phyloP scores from a whole-genome alignment of 2,797 vertebrate genomes.

The Enteromius viviparus region DNA sequence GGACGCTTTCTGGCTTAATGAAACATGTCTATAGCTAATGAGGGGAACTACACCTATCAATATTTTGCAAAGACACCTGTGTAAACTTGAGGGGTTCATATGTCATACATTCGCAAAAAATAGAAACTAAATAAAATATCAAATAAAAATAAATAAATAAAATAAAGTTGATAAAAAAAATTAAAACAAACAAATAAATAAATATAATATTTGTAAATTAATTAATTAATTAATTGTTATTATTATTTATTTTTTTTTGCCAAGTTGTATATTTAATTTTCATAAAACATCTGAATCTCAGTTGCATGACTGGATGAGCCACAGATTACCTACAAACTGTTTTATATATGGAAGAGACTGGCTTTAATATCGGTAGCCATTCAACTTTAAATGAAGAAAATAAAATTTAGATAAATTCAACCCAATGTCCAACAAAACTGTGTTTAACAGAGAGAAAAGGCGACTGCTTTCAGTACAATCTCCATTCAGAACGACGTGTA shows the following conservation, averaged over 20 bases:
- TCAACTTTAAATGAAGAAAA: not conserved
- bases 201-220: too few relatives aligned
- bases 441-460: conserved; percentile 39
- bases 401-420: not conserved
- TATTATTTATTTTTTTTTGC: too few relatives aligned
- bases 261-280: not conserved
- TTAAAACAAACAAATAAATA: too few relatives aligned
- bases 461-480: conserved; percentile 30
- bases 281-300: not conserved
- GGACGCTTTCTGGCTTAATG: not conserved
- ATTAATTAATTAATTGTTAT: too few relatives aligned
- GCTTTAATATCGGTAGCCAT: conserved; percentile 1
- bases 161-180: too few relatives aligned
- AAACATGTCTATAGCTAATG: not conserved
- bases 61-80: not conserved
- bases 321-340: not conserved
- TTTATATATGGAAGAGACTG: not conserved
- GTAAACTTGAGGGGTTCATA: not conserved
- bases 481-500: conserved; percentile 22
- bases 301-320: not conserved
- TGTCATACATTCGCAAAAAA: not conserved
- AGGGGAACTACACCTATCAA: not conserved
- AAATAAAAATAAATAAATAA: too few relatives aligned
- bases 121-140: too few relatives aligned
- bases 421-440: conserved; percentile 3